phyloP scores from a whole-genome alignment of 2,797 vertebrate species.

The Enteromius viviparus region DNA sequence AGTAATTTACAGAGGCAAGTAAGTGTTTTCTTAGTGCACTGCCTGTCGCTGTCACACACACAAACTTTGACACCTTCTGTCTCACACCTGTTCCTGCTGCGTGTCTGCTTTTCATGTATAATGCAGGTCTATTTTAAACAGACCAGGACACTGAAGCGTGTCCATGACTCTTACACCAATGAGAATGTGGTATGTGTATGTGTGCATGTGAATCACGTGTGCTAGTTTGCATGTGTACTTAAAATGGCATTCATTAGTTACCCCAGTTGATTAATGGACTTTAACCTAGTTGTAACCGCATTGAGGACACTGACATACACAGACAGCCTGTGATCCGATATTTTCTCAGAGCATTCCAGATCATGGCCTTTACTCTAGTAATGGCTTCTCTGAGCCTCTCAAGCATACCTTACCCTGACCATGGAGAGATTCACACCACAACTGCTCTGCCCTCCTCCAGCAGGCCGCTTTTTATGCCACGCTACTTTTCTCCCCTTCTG shows the following conservation, averaged over 20 bases:
- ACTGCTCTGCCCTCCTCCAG: constrained; percentile 21
- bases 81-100: constrained; percentile 64
- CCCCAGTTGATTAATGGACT: constrained; percentile 66
- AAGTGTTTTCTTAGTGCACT: constrained; percentile 12
- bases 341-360: constrained; percentile 71
- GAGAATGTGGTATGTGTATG: constrained; percentile 38
- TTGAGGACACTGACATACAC: constrained; percentile 34
- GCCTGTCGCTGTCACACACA: constrained; percentile 26
- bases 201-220: constrained; percentile 47
- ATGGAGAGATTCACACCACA: constrained; percentile 59
- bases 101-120: constrained; percentile 57
- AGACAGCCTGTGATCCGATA: constrained; percentile 69
- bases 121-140: constrained; percentile 65
- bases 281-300: constrained; percentile 57
- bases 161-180: constrained; percentile 30
- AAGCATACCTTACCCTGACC: constrained; percentile 64
- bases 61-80: constrained; percentile 53
- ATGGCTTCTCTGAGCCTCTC: constrained; percentile 69
- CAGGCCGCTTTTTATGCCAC: not conserved
- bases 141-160: constrained; percentile 30
- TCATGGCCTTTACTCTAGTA: constrained; percentile 73
- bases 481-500: constrained; percentile 11
- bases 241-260: constrained; percentile 50
- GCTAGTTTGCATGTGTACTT: constrained; percentile 55
- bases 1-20: not conserved